Conservation (phyloP, 2,888 invertebrate genomes). For the Seladonia tumulorum region DNA sequence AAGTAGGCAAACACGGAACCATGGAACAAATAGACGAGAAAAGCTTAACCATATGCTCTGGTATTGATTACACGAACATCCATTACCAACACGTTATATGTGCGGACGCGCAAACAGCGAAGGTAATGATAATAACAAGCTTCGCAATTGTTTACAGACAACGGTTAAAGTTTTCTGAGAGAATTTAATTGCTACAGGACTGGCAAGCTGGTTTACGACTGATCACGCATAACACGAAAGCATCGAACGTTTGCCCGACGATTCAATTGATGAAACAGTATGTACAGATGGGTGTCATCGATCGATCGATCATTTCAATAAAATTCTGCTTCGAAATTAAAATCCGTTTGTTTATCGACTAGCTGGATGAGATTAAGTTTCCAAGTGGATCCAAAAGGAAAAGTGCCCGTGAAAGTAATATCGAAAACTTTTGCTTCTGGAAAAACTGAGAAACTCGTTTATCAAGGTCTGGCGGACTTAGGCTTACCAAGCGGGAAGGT, state of each 20-base stretch:
- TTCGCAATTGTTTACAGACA: neutral
- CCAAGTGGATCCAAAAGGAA: conserved; percentile 87
- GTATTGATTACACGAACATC: conserved; percentile 89
- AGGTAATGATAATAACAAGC: conserved; percentile 81
- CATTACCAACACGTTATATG: conserved; percentile 87
- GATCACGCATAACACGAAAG: conserved; percentile 98
- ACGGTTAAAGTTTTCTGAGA: neutral
- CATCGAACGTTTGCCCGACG: conserved; percentile 97
- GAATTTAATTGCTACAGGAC: conserved; percentile 86
- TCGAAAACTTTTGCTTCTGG: conserved; percentile 89
- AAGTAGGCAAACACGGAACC: conserved; percentile 85
- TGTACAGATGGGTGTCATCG: conserved; percentile 84
- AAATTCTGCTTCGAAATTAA: neutral
- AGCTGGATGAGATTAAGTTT: conserved; percentile 89
- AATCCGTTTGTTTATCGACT: conserved; percentile 19
- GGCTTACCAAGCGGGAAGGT: conserved; percentile 86
- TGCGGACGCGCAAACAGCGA: conserved; percentile 86
- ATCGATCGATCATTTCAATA: neutral
- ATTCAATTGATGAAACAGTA: conserved; percentile 99
- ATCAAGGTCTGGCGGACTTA: conserved; percentile 88
- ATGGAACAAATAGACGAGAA: conserved; percentile 86
- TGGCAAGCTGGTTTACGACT: conserved; percentile 96
- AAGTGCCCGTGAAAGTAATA: conserved; percentile 88
- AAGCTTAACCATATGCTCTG: conserved; percentile 88
- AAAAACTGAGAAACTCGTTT: conserved; percentile 89